Conservation (phyloP, 2,888 invertebrate genomes). For the Yponomeuta sedellus region DNA sequence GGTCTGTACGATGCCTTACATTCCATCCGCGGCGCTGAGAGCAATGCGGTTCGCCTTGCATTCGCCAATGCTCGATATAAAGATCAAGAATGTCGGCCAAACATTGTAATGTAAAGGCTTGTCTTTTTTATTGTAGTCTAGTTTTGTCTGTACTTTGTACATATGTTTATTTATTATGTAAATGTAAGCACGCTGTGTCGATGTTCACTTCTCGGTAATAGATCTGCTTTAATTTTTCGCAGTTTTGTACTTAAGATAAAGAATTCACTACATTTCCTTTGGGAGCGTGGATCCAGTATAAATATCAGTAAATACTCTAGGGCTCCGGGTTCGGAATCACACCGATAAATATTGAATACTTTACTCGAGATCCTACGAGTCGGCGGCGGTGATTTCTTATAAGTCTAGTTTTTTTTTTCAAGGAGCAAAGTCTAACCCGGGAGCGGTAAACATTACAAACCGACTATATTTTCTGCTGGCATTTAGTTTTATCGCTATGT, state of each 20-base stretch:
- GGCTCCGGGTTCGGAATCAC: neutral
- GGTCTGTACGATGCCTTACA: constrained; percentile 1
- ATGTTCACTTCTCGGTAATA: too few species aligned
- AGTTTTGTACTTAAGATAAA: neutral
- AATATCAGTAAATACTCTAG: constrained; percentile 5
- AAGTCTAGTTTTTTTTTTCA: neutral
- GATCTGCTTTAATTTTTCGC: neutral
- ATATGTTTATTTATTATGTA: too few species aligned
- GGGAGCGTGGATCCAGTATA: neutral
- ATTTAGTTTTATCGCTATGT: neutral
- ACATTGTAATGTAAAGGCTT: neutral
- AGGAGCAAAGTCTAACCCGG: neutral
- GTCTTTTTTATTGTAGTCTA: neutral
- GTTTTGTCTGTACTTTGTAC: too few species aligned
- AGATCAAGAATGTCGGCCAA: constrained; percentile 10
- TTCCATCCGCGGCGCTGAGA: constrained; percentile 2
- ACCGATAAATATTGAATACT: constrained; percentile 13
- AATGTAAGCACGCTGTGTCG: too few species aligned
- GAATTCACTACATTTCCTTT: constrained; percentile 4
- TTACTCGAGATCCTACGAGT: neutral
- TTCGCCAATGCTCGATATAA: constrained; percentile 21
- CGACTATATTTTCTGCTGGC: constrained; percentile 4
- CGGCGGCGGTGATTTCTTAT: constrained; percentile 8
- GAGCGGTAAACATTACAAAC: neutral
- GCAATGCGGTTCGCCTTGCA: constrained; percentile 47